Conservation (phyloP, 1,140 invertebrate species). For the Mesaphorura yosii region DNA sequence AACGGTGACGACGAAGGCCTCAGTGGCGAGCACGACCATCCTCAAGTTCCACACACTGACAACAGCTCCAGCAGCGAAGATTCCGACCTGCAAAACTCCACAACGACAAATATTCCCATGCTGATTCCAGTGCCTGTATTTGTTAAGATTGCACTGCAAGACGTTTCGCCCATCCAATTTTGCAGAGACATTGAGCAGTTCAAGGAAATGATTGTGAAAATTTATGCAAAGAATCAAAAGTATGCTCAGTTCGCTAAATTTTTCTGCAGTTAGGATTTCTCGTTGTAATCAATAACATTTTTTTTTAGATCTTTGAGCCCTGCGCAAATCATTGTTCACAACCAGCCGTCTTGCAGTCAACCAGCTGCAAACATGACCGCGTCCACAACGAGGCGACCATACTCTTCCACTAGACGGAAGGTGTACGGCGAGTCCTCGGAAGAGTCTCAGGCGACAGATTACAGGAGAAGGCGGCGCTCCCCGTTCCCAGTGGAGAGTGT, state of each 20-base stretch:
- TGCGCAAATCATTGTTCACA: slow-evolving; percentile 25
- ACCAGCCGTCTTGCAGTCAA: slow-evolving; percentile 15
- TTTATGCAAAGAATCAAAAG: slow-evolving; percentile 20
- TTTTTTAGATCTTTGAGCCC: slow-evolving; percentile 14
- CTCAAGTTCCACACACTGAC: no score
- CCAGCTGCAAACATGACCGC: neutral
- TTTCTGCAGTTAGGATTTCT: neutral
- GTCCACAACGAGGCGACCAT: slow-evolving; percentile 1
- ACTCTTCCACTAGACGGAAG: neutral
- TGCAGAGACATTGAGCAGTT: slow-evolving; percentile 18
- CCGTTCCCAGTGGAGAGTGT: neutral
- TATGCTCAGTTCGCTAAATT: slow-evolving; percentile 7
- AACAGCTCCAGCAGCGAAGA: no score
- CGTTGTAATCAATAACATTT: neutral
- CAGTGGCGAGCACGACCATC: no score
- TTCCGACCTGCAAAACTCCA: no score
- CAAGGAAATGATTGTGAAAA: slow-evolving; percentile 26
- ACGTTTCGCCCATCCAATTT: slow-evolving; percentile 19
- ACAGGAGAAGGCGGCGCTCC: neutral
- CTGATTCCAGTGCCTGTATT: slow-evolving; percentile 16
- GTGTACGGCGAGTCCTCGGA: neutral
- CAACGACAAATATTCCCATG: neutral
- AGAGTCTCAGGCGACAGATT: neutral
- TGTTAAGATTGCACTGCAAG: slow-evolving; percentile 24
- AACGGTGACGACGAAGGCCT: slow-evolving; percentile 1